Evolutionary conservation across 2,113 vertebrate species (phyloP), one percentile per base, ranked within the genome.

Genomic region (Suncus etruscus): DNA sequence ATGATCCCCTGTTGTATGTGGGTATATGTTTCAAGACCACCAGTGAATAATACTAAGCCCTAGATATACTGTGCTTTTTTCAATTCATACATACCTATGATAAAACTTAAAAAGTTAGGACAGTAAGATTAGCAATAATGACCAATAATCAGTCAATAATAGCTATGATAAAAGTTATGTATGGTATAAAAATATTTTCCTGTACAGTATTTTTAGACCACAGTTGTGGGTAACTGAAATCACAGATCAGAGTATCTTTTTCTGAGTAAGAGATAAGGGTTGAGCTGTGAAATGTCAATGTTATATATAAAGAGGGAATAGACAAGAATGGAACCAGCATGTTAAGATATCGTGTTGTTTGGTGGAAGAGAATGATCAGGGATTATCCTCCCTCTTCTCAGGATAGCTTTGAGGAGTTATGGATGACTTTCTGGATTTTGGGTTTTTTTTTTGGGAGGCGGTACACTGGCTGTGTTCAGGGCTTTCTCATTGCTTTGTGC

Each of bases 231-330:
- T 74, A 74, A 74, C 72, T 73, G 39, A 74, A 74, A 10, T 25
- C 22, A 25, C 39, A 47, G 72, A 25, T 74, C 18, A 74, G 20
- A 31, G 39, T 47, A 47, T 25, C 15, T 68, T 65, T 68, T 77
- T 81, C 39, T 93, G 93, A 65, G 27, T 69, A 80, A 68, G 75
- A 82, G 61, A 82, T 83, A 77, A 87, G 27, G 78, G 76, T 68
- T 88, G 39, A 92, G 50, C 47, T 90, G 50, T 2, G 6, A 80
- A 68, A 45, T 87, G 7, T 29, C 22, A 65, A 27, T 65, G 80
- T 66, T 39, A 80, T 45, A 75, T n/a, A 8, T 51, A 82, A 25
- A 89, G 31, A 69, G 69, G 82, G 20, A 81, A 29, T 29, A 79
- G 79, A 63, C 3, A 25, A 4, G 66, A 79, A 54, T 86, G 45